A percentile compares a stretch with the other conserved stretches of the same genome.
Conservation (phyloP, 2,888 invertebrate genomes). For the Lepetodrilus schrolli region DNA sequence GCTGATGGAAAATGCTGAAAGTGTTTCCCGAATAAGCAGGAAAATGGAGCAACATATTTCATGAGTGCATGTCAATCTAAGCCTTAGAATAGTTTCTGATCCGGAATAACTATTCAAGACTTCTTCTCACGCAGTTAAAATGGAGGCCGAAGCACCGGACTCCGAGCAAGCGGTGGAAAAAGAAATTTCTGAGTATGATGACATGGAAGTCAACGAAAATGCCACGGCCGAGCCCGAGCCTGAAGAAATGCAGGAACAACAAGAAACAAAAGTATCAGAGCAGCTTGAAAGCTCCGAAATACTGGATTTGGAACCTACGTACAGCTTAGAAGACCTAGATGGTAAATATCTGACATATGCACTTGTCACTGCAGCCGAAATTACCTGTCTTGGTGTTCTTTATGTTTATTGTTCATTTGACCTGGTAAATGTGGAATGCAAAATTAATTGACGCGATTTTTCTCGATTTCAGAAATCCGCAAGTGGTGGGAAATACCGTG, state of each 20-base stretch:
- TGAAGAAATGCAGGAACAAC: too few species aligned
- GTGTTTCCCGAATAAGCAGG: conserved; percentile 2
- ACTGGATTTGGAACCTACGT: background rate
- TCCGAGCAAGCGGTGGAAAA: conserved; percentile 12
- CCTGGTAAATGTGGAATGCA: conserved; percentile 3
- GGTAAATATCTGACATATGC: background rate
- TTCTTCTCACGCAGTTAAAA: background rate
- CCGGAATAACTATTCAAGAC: background rate
- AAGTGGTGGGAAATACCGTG: conserved; percentile 94
- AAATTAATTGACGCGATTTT: background rate
- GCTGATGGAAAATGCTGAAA: conserved; percentile 26
- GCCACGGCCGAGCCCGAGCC: conserved; percentile 1
- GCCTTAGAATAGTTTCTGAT: background rate
- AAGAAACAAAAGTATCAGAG: conserved; percentile 10
- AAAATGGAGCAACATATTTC: conserved; percentile 8
- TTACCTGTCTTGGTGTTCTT: too few species aligned
- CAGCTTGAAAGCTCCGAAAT: background rate
- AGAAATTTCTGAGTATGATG: conserved; percentile 5
- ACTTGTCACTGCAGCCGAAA: too few species aligned
- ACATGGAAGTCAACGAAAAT: background rate
- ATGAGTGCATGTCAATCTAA: conserved; percentile 12
- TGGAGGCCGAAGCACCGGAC: background rate
- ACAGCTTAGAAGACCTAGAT: conserved; percentile 4
- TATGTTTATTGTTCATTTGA: background rate
- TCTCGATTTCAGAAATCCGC: conserved; percentile 65